A percentile compares a stretch with the other conserved stretches of the same genome.
Evolutionary conservation across 2,113 vertebrate species (phyloP).

Genomic region (Pelvicachromis taeniatus): DNA sequence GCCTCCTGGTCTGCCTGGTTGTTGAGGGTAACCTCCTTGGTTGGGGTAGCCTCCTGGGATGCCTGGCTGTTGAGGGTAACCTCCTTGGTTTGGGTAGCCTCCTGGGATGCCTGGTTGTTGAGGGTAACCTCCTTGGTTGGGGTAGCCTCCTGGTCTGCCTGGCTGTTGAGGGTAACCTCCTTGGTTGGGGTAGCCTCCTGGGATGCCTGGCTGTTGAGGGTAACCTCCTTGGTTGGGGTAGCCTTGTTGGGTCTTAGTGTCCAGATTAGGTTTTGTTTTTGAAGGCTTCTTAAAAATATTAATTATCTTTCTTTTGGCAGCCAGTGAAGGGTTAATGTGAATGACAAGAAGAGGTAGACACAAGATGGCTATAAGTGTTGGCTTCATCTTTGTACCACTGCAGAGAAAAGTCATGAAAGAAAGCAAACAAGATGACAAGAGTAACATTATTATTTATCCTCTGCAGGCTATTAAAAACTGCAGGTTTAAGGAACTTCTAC

Average conservation of each 20-base stretch:
- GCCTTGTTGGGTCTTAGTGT: constrained; percentile 7
- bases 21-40: background rate
- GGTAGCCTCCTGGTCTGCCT: background rate
- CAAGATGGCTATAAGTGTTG: background rate
- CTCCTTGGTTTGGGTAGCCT: background rate
- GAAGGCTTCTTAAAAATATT: constrained; percentile 33
- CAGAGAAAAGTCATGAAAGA: background rate
- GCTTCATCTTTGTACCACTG: constrained; percentile 39
- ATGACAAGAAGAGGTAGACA: constrained; percentile 27
- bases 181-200: background rate
- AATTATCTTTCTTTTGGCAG: constrained; percentile 10
- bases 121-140: background rate
- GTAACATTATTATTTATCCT: background rate
- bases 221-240: background rate
- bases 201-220: background rate
- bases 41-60: too few species aligned
- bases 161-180: background rate
- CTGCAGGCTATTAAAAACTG: background rate
- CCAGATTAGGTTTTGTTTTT: background rate
- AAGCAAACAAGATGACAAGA: background rate
- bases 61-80: too few species aligned
- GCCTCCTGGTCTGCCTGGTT: background rate
- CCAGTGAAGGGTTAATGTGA: constrained; percentile 14
- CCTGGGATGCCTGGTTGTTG: background rate
- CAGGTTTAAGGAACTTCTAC: background rate